phyloP scores from a whole-genome alignment of 2,888 invertebrate genomes.

The Drosophila nr. medialis region DNA sequence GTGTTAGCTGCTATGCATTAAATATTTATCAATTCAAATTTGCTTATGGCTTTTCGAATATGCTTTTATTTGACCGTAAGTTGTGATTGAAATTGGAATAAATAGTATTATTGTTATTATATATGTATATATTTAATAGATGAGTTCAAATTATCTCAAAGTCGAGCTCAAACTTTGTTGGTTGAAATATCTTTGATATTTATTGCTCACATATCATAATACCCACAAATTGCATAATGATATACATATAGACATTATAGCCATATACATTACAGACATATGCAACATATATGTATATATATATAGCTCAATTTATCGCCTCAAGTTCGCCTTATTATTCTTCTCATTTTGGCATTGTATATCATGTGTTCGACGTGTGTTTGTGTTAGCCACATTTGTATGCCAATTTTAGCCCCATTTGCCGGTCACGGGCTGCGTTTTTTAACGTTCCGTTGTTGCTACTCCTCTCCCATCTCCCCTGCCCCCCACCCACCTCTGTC shows the following conservation, averaged over 20 bases:
- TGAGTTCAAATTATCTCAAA: background rate
- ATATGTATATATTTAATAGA: background rate
- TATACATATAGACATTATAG: too few relatives aligned
- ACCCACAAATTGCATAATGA: background rate
- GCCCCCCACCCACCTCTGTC: background rate
- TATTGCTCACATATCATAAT: background rate
- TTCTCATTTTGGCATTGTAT: conserved; percentile 24
- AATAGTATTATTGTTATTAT: background rate
- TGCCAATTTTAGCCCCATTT: conserved; percentile 61
- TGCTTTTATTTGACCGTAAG: background rate
- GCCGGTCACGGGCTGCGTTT: conserved; percentile 39
- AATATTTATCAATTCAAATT: conserved; percentile 15
- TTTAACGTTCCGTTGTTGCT: conserved; percentile 35
- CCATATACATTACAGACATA: too few relatives aligned
- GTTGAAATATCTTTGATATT: background rate
- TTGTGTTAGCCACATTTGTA: conserved; percentile 58
- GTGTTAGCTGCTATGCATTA: conserved; percentile 23
- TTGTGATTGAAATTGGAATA: background rate
- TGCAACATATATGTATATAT: background rate
- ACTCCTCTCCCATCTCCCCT: background rate
- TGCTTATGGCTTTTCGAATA: background rate
- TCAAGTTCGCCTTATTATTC: conserved; percentile 3
- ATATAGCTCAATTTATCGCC: conserved; percentile 5
- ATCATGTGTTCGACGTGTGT: conserved; percentile 39
- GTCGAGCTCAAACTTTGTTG: background rate